These are phyloP conservation scores for Epinephelus moara DNA, from an alignment of 2,113 vertebrate genomes.

Conservation along the genomic window DNA sequence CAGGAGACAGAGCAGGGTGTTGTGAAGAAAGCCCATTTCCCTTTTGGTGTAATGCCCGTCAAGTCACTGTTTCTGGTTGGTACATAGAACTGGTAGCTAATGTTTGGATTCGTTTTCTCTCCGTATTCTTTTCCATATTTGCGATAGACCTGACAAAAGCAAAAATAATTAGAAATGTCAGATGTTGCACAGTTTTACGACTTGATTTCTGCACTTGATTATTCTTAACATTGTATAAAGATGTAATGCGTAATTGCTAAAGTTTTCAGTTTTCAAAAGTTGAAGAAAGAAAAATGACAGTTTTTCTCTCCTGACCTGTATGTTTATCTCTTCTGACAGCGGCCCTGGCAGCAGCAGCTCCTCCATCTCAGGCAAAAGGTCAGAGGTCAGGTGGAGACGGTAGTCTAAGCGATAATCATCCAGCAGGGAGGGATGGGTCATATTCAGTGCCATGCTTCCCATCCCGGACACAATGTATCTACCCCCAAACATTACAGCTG, in stretches of 20 bases:
- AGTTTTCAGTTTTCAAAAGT: neutral
- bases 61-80: constrained; percentile 57
- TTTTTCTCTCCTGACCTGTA: constrained; percentile 86
- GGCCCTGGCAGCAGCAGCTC: constrained; percentile 89
- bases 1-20: constrained; percentile 91
- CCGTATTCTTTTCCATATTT: constrained; percentile 91
- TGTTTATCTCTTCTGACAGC: constrained; percentile 82
- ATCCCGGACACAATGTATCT: constrained; percentile 89
- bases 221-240: neutral
- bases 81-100: constrained; percentile 90
- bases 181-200: neutral
- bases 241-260: neutral
- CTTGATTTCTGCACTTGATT: neutral
- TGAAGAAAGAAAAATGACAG: neutral
- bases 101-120: constrained; percentile 87
- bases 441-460: constrained; percentile 83
- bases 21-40: constrained; percentile 81
- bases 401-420: constrained; percentile 89
- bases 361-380: constrained; percentile 89
- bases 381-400: constrained; percentile 86
- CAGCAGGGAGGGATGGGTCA: constrained; percentile 88
- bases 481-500: constrained; percentile 87
- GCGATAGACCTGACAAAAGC: constrained; percentile 88
- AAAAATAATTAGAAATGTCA: neutral
- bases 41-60: constrained; percentile 43